Base-by-base conservation (phyloP, 2,113 vertebrate species). In the Galbula dea region DNA sequence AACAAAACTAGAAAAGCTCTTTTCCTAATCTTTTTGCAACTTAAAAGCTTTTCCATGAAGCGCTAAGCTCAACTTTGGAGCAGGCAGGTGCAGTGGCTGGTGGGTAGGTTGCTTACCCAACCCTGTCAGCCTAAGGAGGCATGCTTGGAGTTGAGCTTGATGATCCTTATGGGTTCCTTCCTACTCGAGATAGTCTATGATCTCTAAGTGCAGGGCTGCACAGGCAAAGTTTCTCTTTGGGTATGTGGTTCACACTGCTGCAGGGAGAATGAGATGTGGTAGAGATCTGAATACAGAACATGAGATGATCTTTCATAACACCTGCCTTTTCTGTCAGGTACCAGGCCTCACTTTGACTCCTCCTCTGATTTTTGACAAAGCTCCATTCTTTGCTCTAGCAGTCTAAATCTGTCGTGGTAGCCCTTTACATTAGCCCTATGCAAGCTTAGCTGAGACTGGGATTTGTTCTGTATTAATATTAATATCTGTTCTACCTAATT, bases 401-500 rank as follows among this genome's bases (percentile, higher is more conserved):
- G 11, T 27, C 61, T 61, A 32, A 81, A 85, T 75, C 54, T 20
- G 1, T 6, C 5, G 1, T 2, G 12, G 30, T 1, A 75, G 58
- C 77, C 77, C 49, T 3, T 83, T 83, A 59, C 12, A 18, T 24
- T 5, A 3, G n/a, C 59, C 67, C 41, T 48, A 29, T 10, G 7
- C 54, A 27, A 65, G 45, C 82, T 61, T 62, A 61, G 58, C 52
- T 36, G n/a, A 7, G n/a, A 18, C 67, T 68, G 85, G 73, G 24
- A 10, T 84, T 90, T 92, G 65, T 37, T 79, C 72, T 65, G n/a
- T 72, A 13, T 94, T 89, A 76, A 87, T 93, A 89, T 85, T 80
- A 92, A 88, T 94, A 89, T 69, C 80, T 46, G 22, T 67, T 93
- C 63, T 67, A 30, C 39, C 59, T 83, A 74, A 93, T 95, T 75